Conservation (phyloP, 2,113 vertebrate species). For the Myotis brandtii region DNA sequence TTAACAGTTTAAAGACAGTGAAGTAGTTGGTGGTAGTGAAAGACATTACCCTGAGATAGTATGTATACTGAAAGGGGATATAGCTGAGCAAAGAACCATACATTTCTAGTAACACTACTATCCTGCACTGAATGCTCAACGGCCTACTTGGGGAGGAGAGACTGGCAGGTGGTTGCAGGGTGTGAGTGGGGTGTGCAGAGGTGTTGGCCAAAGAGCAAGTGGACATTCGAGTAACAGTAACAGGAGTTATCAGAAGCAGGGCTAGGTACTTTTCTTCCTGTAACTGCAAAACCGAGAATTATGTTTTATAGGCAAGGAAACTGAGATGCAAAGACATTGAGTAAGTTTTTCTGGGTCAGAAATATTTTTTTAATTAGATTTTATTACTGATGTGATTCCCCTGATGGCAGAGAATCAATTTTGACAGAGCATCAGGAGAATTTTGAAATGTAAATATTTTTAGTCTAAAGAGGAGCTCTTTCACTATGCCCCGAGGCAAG, state of each 20-base stretch:
- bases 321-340: background rate
- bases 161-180: background rate
- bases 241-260: background rate
- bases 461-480: background rate
- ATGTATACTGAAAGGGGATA: background rate
- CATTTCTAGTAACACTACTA: background rate
- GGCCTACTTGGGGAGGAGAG: background rate
- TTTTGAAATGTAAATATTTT: slow-evolving; percentile 68
- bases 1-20: background rate
- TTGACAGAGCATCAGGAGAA: slow-evolving; percentile 47
- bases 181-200: background rate
- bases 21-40: background rate
- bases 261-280: background rate
- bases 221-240: background rate
- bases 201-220: background rate
- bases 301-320: slow-evolving; percentile 36
- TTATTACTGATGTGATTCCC: slow-evolving; percentile 16
- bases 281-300: background rate
- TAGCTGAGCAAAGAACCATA: background rate
- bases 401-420: slow-evolving; percentile 43
- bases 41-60: background rate
- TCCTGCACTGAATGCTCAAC: background rate
- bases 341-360: slow-evolving; percentile 14
- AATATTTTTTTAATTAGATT: slow-evolving; percentile 10
- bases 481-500: slow-evolving; percentile 9